Evolutionary conservation across 2,888 invertebrate genomes (phyloP).

Genomic region (Lacanobia oleracea): DNA sequence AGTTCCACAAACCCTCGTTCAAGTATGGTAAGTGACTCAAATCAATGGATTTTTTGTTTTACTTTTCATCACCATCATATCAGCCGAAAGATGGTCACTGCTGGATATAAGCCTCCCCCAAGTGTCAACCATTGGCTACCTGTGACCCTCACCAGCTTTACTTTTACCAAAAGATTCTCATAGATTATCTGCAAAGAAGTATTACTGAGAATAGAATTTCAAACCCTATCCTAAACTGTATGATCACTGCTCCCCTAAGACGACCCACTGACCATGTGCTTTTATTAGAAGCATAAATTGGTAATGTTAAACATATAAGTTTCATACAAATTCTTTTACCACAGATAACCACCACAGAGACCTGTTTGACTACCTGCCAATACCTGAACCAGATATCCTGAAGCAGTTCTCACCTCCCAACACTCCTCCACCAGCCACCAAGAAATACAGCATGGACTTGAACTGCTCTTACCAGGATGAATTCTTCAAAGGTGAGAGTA

Average conservation of each 20-base stretch:
- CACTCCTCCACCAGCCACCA: conserved; percentile 76
- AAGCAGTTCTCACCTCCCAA: conserved; percentile 73
- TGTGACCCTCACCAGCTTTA: too few relatives aligned
- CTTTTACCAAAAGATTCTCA: background rate
- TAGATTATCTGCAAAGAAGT: background rate
- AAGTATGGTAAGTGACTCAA: conserved; percentile 75
- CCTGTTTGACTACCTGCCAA: conserved; percentile 77
- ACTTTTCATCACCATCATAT: background rate
- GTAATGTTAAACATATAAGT: background rate
- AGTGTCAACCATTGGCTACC: too few relatives aligned
- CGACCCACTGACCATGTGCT: too few relatives aligned
- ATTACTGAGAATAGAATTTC: background rate
- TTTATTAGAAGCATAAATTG: background rate
- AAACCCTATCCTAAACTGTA: background rate
- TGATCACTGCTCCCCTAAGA: too few relatives aligned
- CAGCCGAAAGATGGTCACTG: too few relatives aligned
- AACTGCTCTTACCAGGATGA: conserved; percentile 83
- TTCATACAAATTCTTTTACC: background rate
- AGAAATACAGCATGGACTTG: conserved; percentile 74
- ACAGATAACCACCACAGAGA: conserved; percentile 81
- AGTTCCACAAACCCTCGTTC: conserved; percentile 80
- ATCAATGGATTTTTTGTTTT: background rate
- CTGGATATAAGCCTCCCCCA: too few relatives aligned
- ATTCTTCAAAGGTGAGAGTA: conserved; percentile 80
- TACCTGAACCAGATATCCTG: conserved; percentile 70